Base-by-base conservation (phyloP, 2,888 invertebrate genomes). In the Thalpophila matura region DNA sequence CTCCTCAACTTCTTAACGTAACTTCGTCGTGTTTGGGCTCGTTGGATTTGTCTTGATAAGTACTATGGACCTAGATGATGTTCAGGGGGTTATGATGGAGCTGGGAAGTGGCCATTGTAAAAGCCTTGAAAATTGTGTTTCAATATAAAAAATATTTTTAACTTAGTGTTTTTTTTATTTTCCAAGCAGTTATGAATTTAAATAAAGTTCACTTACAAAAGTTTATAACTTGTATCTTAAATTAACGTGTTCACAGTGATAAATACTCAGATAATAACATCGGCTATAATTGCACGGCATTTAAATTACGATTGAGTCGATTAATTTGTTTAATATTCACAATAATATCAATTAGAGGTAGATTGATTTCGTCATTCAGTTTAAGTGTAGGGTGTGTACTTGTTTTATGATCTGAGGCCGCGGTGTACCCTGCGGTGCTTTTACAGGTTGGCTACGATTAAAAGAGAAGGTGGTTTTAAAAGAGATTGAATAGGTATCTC, bases 311-410 rank as follows among this genome's bases (percentile, higher is more conserved):
- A 65, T 65, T 72, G 59, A 57, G 38, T 45, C 55, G 53, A 67
- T 70, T 73, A 78, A 67, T 78, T 78, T 72, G 68, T 79, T 75
- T 65, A 68, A 80, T 74, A 72, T 72, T 72, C 62, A 62, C 57
- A 63, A 70, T 65, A 66, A 70, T 80, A 75, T 65, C 61, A 62
- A 78, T 79, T 80, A 69, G 64, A 24, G 43, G 31, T 18, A 26
- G 56, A 74, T 80, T 74, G 66, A 60, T 76, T 79, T 57, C 64
- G 54, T 68, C 64, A 67, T 64, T 45, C 26, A 33, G 14, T 57
- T 58, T 61, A 58, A 67, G 35, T 62, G 42, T 57, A 35, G 51
- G 62, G 65, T 55, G 49, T 53, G 29, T 58, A 27, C 27, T 49
- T 33, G 60, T 27, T 55, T 24, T 56, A 49, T 27, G n/a, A 68